These are phyloP conservation scores for Zelleria hepariella DNA, from an alignment of 2,888 invertebrate genomes.

Conservation along the genomic window DNA sequence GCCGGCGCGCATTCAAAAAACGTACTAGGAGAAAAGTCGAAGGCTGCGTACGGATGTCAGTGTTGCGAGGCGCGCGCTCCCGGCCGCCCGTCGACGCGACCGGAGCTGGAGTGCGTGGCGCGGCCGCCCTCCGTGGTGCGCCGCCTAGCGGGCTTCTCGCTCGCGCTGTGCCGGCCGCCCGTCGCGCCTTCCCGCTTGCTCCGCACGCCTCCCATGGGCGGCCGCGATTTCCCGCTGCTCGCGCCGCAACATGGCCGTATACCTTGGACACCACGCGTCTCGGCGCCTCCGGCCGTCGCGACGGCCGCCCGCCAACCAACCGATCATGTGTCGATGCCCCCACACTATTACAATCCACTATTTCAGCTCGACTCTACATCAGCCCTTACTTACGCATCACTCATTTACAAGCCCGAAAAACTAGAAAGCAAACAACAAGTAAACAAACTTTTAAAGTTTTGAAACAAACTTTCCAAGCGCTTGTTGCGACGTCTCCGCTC, in stretches of 20 bases:
- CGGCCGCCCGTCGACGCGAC: slow-evolving; percentile 70
- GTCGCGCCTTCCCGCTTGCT: slow-evolving; percentile 42
- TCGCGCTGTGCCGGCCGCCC: slow-evolving; percentile 28
- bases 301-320: background rate
- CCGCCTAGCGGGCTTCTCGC: slow-evolving; percentile 63
- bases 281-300: background rate
- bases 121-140: slow-evolving; percentile 72
- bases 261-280: slow-evolving; percentile 11
- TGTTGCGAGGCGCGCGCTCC: slow-evolving; percentile 64
- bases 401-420: too few relatives aligned
- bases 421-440: too few relatives aligned
- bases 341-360: background rate
- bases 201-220: slow-evolving; percentile 70
- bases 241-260: slow-evolving; percentile 65
- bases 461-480: too few relatives aligned
- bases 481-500: too few relatives aligned
- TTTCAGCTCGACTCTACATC: background rate
- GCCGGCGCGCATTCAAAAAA: slow-evolving; percentile 63
- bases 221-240: slow-evolving; percentile 67
- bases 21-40: slow-evolving; percentile 59
- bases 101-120: slow-evolving; percentile 69
- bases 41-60: slow-evolving; percentile 46
- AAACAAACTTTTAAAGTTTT: too few relatives aligned
- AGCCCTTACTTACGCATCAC: too few relatives aligned
- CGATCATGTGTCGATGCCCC: background rate